These are phyloP conservation scores for Reticulitermes speratus DNA, from an alignment of 1,140 invertebrate genomes.

Conservation along the genomic window DNA sequence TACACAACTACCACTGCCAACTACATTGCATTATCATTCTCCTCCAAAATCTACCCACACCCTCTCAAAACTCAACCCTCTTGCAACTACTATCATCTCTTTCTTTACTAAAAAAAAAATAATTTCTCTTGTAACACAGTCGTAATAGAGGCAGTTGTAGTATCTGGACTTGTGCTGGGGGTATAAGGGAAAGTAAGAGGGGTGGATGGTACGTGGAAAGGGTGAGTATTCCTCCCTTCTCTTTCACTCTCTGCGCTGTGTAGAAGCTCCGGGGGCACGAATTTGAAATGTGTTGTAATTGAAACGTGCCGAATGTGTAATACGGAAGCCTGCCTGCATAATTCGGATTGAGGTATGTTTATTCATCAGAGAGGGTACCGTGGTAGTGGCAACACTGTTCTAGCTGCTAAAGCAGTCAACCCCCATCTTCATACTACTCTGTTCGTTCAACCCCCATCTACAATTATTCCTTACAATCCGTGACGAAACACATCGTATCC, in stretches of 20 bases:
- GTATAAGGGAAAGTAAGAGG: neutral
- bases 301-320: constrained; percentile 17
- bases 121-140: constrained; percentile 3
- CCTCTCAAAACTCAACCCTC: neutral
- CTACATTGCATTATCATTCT: neutral
- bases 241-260: neutral
- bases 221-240: too few species aligned
- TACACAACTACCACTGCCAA: neutral
- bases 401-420: neutral
- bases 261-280: neutral
- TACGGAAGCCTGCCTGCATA: constrained; percentile 20
- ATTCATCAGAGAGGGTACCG: constrained; percentile 21
- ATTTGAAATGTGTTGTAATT: constrained; percentile 15
- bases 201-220: too few species aligned
- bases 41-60: neutral
- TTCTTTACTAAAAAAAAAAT: neutral
- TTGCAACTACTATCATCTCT: neutral
- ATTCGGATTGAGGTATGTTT: constrained; percentile 30
- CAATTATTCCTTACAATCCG: neutral
- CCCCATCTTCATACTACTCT: neutral
- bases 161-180: neutral
- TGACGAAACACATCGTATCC: neutral
- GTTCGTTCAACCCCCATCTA: neutral
- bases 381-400: neutral
- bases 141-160: neutral